Conservation (phyloP, 2,888 invertebrate genomes). For the Fragum fragum region DNA sequence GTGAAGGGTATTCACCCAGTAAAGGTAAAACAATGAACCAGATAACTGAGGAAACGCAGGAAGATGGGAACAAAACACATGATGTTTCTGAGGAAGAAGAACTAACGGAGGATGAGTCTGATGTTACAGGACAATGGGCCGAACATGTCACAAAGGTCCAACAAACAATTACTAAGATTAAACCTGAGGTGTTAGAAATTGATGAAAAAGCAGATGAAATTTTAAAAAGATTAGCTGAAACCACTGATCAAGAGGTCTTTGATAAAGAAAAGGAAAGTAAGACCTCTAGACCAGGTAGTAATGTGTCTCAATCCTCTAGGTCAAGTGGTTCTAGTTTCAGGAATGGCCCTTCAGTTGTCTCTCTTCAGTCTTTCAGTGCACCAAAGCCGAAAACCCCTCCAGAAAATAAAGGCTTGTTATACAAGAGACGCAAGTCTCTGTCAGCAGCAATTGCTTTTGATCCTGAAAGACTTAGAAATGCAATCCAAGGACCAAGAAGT, state of each 20-base stretch:
- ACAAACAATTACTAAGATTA: constrained; percentile 10
- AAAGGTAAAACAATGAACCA: constrained; percentile 49
- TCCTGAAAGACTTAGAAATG: constrained; percentile 19
- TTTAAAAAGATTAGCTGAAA: neutral
- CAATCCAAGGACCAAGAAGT: constrained; percentile 18
- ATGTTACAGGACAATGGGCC: constrained; percentile 15
- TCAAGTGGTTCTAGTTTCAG: constrained; percentile 11
- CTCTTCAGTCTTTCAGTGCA: constrained; percentile 16
- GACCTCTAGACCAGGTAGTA: neutral
- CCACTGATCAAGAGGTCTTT: neutral
- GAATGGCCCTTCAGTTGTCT: constrained; percentile 1
- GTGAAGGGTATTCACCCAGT: constrained; percentile 21
- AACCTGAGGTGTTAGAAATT: neutral
- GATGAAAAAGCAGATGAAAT: neutral
- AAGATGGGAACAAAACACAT: constrained; percentile 9
- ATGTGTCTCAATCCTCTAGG: constrained; percentile 4
- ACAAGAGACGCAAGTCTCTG: constrained; percentile 7
- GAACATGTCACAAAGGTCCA: constrained; percentile 15
- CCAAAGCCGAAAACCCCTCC: neutral
- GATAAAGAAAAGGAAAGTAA: neutral
- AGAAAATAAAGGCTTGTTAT: neutral
- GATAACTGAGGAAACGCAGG: constrained; percentile 44
- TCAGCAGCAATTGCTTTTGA: constrained; percentile 22
- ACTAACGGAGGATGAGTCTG: constrained; percentile 23
- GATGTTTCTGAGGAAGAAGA: constrained; percentile 9